Conservation (phyloP, 2,888 invertebrate species). For the Leucophenga maculata region DNA sequence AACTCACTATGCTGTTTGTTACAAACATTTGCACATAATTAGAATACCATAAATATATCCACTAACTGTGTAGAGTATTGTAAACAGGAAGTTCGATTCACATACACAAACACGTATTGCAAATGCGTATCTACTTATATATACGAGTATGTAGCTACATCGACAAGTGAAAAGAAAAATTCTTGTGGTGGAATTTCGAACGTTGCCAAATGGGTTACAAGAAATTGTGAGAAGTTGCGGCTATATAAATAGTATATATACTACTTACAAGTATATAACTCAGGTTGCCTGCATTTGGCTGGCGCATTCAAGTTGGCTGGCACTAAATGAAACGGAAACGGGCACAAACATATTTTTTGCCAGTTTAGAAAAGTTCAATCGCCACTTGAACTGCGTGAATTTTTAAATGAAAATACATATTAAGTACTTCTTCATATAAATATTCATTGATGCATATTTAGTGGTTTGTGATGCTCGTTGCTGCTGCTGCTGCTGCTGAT, state of each 20-base stretch:
- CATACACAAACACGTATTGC: too few species aligned
- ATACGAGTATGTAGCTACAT: background rate
- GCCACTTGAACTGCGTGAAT: background rate
- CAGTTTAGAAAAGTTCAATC: background rate
- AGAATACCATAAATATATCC: too few species aligned
- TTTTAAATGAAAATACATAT: background rate
- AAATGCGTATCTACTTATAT: too few species aligned
- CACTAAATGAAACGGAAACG: constrained; percentile 24
- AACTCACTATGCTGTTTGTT: too few species aligned
- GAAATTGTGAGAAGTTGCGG: constrained; percentile 25
- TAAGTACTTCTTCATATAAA: too few species aligned
- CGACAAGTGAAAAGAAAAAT: constrained; percentile 52
- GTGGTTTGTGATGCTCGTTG: background rate
- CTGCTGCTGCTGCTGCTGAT: too few species aligned
- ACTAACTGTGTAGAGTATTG: too few species aligned
- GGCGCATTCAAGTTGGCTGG: constrained; percentile 11
- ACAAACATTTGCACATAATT: too few species aligned
- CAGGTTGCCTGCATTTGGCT: background rate
- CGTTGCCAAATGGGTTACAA: constrained; percentile 65
- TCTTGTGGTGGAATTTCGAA: constrained; percentile 61
- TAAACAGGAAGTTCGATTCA: constrained; percentile 10
- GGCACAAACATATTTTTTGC: constrained; percentile 21
- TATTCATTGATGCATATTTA: too few species aligned
- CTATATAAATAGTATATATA: background rate
- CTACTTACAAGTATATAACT: background rate